Evolutionary conservation across 1,140 invertebrate species (phyloP).

Genomic region (Philopotamus ludificatus): DNA sequence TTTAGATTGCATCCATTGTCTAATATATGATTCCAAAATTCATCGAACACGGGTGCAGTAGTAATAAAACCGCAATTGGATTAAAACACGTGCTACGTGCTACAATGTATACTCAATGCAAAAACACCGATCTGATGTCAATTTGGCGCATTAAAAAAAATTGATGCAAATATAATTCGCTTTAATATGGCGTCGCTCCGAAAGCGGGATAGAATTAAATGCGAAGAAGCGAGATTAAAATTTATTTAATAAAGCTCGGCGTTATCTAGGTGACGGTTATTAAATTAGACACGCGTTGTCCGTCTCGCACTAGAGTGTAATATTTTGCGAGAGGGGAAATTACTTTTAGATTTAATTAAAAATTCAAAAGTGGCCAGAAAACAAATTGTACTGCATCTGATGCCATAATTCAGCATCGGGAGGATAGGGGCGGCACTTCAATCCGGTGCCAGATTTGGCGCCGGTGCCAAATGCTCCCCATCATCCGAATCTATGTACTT

Average conservation of each 20-base stretch:
- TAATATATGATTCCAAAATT: constrained; percentile 18
- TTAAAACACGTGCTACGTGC: not conserved
- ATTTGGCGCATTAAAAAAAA: not conserved
- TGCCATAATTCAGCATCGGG: not conserved
- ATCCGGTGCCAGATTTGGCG: not conserved
- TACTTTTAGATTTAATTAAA: not conserved
- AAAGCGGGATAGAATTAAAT: no score
- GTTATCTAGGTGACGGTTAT: not conserved
- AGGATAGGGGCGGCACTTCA: no score
- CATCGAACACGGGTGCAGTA: not conserved
- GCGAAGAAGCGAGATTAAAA: not conserved
- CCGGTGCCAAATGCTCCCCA: not conserved
- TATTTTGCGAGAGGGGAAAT: not conserved
- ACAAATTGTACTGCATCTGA: not conserved
- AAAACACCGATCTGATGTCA: not conserved
- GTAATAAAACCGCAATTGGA: not conserved
- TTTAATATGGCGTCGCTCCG: no score
- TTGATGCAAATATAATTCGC: not conserved
- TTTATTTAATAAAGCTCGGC: not conserved
- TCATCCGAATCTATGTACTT: not conserved
- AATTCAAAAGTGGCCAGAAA: no score
- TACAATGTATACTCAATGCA: not conserved
- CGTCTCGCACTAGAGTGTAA: not conserved
- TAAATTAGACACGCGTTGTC: not conserved
- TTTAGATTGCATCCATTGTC: constrained; percentile 26